Evolutionary conservation across 2,113 vertebrate species (phyloP), one percentile per base, ranked within the genome.

Genomic region (Thermophis baileyi): DNA sequence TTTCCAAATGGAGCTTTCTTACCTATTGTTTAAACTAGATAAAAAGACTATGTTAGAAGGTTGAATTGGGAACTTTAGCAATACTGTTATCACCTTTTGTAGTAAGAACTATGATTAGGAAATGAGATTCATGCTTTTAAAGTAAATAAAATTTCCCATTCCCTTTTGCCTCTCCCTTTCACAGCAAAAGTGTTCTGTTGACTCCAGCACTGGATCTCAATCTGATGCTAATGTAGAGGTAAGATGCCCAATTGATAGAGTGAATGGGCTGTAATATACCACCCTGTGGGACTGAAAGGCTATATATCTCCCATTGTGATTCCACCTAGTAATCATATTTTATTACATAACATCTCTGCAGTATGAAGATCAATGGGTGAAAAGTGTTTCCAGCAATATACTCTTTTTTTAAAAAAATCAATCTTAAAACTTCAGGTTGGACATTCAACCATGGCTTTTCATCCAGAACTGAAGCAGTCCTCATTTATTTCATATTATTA

Each of bases 161-260:
- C 25, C 55, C 30, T 18, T 22, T 40, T 90, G 30, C 24, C 7
- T 9, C 94, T 49, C 40, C 89, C 49, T 90, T 88, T 92, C 87
- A 49, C 93, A 97, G 97, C 90, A 92, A 95, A 98, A 98, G 97
- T 98, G 98, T 90, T 96, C 95, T 92, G 96, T 98, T 91, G 98
- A 98, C 89, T 98, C 98, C 25, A 99, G 98, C 92, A 97, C 98
- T 0, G 98, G 98, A 90, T 98, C 98, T 0, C 98, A 98, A 94
- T 97, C 98, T 0, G 98, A 98, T 94, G 96, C 96, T 74, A 97
- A 96, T 0, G 40, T 46, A 0, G 97, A 98, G 98, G 98, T 98
- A 97, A 94, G 85, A 91, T 2, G 14, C 2, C 4, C 9, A 4
- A 87, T 11, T 18, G 63, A 49, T 88, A 20, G 22, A 24, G 0